These are phyloP conservation scores for Daubentonia madagascariensis DNA, from an alignment of 2,113 vertebrate genomes.

Conservation along the genomic window DNA sequence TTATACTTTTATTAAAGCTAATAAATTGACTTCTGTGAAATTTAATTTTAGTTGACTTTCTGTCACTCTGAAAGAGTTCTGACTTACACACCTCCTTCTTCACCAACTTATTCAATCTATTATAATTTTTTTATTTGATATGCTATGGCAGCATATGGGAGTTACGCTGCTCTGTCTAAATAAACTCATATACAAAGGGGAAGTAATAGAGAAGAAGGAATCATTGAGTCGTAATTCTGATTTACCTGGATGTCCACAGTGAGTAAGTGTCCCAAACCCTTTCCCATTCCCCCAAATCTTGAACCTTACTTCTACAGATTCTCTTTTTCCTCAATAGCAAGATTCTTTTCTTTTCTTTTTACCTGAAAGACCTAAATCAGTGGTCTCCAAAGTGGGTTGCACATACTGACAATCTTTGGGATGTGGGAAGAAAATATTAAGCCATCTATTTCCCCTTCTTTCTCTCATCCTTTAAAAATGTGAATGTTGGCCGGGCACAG, in stretches of 20 bases:
- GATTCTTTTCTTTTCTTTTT: background rate
- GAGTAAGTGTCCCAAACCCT: background rate
- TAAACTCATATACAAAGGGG: background rate
- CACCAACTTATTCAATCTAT: background rate
- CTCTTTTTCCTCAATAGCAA: background rate
- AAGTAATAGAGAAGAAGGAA: background rate
- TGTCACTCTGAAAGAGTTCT: background rate
- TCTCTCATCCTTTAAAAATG: background rate
- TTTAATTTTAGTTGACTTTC: background rate
- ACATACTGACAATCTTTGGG: background rate
- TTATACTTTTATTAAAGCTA: background rate
- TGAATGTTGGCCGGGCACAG: background rate
- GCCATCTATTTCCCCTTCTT: background rate
- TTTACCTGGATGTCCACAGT: background rate
- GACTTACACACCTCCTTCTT: background rate
- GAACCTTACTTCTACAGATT: background rate
- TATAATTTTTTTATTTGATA: background rate
- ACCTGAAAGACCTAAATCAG: background rate
- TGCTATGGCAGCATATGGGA: background rate
- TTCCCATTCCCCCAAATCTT: background rate
- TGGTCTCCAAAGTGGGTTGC: background rate
- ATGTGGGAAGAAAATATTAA: conserved; percentile 1
- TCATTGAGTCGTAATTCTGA: background rate
- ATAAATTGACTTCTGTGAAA: background rate
- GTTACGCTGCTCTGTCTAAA: background rate